Evolutionary conservation across 2,888 invertebrate species (phyloP).

Genomic region (Drosophila yooni): DNA sequence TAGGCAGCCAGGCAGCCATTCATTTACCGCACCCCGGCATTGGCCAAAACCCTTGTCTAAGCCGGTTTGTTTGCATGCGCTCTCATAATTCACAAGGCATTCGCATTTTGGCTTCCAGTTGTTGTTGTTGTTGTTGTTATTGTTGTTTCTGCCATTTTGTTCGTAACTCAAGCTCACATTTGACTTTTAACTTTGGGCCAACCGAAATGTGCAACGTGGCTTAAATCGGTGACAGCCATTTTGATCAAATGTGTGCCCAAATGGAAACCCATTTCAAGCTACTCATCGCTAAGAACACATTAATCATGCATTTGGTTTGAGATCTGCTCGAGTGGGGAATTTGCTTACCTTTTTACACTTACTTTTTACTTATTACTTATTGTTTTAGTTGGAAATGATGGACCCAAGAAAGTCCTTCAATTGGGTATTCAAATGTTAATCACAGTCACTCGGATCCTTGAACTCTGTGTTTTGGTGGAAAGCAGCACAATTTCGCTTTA

Average conservation of each 20-base stretch:
- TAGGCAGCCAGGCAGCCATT: not conserved
- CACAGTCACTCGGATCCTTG: not conserved
- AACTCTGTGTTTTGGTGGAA: accelerated
- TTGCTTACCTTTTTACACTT: not conserved
- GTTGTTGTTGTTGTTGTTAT: slow-evolving; percentile 4
- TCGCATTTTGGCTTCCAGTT: slow-evolving; percentile 62
- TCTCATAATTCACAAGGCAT: slow-evolving; percentile 78
- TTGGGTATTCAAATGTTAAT: not conserved
- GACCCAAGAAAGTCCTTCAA: not conserved
- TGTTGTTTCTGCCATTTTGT: slow-evolving; percentile 39
- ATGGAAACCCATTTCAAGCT: slow-evolving; percentile 36
- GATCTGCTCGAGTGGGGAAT: not conserved
- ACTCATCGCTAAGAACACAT: slow-evolving; percentile 23
- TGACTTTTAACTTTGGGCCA: slow-evolving; percentile 79
- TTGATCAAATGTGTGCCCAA: slow-evolving; percentile 58
- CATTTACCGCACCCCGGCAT: slow-evolving; percentile 1
- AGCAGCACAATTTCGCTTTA: not conserved
- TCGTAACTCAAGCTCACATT: slow-evolving; percentile 76
- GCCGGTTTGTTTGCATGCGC: slow-evolving; percentile 75
- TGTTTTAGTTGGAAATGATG: not conserved
- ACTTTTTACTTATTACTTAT: not conserved
- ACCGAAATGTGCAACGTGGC: slow-evolving; percentile 70
- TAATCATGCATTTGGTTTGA: not conserved
- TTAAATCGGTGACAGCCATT: slow-evolving; percentile 61
- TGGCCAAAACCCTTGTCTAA: slow-evolving; percentile 52